phyloP scores from a whole-genome alignment of 2,113 vertebrate species.

The Podiceps cristatus region DNA sequence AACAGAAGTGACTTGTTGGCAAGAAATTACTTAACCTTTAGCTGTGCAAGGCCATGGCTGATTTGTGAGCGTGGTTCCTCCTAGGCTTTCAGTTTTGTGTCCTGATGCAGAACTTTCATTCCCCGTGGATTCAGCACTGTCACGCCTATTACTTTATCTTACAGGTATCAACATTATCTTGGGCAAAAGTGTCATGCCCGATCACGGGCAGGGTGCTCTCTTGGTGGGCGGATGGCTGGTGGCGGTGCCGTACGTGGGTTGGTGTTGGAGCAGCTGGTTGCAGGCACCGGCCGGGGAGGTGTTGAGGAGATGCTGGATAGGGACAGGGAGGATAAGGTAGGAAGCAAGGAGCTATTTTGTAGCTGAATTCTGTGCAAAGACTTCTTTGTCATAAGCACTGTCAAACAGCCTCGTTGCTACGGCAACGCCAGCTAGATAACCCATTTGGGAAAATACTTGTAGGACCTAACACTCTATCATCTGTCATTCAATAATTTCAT shows the following conservation, averaged over 20 bases:
- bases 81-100: constrained; percentile 76
- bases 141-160: constrained; percentile 76
- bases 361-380: constrained; percentile 79
- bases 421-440: constrained; percentile 80
- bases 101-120: constrained; percentile 76
- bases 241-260: constrained; percentile 3
- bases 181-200: constrained; percentile 19
- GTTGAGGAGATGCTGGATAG: background rate
- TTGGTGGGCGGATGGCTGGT: constrained; percentile 27
- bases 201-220: background rate
- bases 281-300: background rate
- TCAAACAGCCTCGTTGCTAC: constrained; percentile 85
- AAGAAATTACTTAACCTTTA: constrained; percentile 62
- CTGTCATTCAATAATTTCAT: constrained; percentile 91
- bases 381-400: constrained; percentile 82
- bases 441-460: constrained; percentile 84
- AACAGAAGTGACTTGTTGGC: background rate
- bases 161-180: constrained; percentile 70
- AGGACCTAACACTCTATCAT: constrained; percentile 88
- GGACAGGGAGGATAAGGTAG: background rate
- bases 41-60: constrained; percentile 57
- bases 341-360: constrained; percentile 76
- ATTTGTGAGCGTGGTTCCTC: constrained; percentile 72
- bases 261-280: background rate
- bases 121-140: constrained; percentile 44